Percentiles rank a stretch among this genome's conserved stretches.
Evolutionary conservation across 2,888 invertebrate genomes (phyloP).

Genomic region (Mycalesis mineus): DNA sequence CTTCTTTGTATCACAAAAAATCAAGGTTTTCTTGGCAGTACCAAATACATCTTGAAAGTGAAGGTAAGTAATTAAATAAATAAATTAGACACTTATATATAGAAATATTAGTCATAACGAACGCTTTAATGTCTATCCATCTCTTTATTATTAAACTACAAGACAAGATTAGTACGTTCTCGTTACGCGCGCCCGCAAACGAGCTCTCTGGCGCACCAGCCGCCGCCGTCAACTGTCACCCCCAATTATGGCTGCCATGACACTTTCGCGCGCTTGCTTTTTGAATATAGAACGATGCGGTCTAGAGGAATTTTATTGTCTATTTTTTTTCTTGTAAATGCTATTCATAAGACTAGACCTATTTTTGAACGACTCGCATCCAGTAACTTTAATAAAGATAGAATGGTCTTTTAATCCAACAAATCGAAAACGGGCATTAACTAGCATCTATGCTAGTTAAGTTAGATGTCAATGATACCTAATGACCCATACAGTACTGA

Average conservation of each 20-base stretch:
- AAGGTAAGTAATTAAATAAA: too few relatives aligned
- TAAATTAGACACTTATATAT: not conserved
- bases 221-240: slow-evolving; percentile 66
- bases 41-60: too few relatives aligned
- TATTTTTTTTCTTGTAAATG: slow-evolving; percentile 1
- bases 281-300: slow-evolving; percentile 57
- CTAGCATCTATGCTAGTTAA: too few relatives aligned
- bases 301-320: slow-evolving; percentile 26
- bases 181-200: slow-evolving; percentile 66
- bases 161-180: slow-evolving; percentile 54
- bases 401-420: too few relatives aligned
- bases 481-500: too few relatives aligned
- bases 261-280: slow-evolving; percentile 65
- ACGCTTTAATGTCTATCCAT: slow-evolving; percentile 51
- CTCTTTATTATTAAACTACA: slow-evolving; percentile 51
- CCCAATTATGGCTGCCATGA: slow-evolving; percentile 71
- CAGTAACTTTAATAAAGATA: too few relatives aligned
- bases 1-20: too few relatives aligned
- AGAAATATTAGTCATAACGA: slow-evolving; percentile 33
- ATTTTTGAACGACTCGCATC: too few relatives aligned
- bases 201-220: slow-evolving; percentile 47
- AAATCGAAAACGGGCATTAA: too few relatives aligned
- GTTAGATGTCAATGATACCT: too few relatives aligned
- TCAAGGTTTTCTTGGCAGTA: too few relatives aligned
- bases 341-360: too few relatives aligned